A percentile compares a stretch with the other conserved stretches of the same genome.
These are phyloP conservation scores for Ifrita kowaldi DNA, from an alignment of 2,113 vertebrate genomes.

Conservation along the genomic window DNA sequence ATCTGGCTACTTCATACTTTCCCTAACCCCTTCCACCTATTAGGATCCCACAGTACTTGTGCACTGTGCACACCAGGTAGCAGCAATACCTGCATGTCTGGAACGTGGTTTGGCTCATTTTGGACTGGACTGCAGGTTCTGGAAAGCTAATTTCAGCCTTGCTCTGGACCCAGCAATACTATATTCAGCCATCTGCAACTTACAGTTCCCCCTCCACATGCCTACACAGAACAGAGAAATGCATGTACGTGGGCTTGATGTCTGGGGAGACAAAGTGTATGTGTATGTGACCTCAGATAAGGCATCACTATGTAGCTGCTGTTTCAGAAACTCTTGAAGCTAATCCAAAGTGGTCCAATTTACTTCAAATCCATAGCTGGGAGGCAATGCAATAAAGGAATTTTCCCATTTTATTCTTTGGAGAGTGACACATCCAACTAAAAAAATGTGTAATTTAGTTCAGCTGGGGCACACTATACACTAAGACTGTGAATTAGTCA, in stretches of 20 bases:
- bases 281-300: conserved; percentile 18
- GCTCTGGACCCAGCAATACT: background rate
- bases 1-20: background rate
- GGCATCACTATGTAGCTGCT: background rate
- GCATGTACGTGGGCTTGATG: background rate
- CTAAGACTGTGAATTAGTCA: conserved; percentile 5
- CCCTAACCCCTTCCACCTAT: background rate
- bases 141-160: conserved; percentile 13
- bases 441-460: conserved; percentile 14
- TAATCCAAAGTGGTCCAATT: background rate
- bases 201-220: background rate
- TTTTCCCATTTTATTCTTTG: background rate
- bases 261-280: background rate
- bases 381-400: background rate
- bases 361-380: conserved; percentile 10
- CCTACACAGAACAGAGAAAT: conserved; percentile 16
- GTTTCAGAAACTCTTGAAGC: conserved; percentile 15
- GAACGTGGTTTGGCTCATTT: background rate
- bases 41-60: background rate
- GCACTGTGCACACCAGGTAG: background rate
- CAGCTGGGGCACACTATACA: background rate
- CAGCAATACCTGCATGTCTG: background rate
- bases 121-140: conserved; percentile 7
- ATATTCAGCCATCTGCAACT: conserved; percentile 29
- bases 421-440: background rate